A percentile compares a stretch with the other conserved stretches of the same genome.
phyloP scores from a whole-genome alignment of 2,888 invertebrate genomes.

The Pantelozetes paolii region DNA sequence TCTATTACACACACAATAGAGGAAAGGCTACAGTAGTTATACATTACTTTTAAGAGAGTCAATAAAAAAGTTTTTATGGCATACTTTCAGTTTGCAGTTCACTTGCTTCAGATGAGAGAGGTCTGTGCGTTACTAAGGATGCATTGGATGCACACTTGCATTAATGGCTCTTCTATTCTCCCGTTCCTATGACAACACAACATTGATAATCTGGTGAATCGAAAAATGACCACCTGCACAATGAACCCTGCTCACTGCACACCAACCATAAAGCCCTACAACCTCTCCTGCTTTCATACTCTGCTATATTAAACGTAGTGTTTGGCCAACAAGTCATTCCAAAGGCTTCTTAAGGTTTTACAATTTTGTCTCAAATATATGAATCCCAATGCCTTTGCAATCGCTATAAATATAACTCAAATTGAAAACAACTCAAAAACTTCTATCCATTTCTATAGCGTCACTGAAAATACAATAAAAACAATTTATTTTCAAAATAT shows the following conservation, averaged over 20 bases:
- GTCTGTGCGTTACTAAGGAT: conserved; percentile 14
- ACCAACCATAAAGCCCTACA: background rate
- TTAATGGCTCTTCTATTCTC: conserved; percentile 12
- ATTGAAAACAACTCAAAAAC: background rate
- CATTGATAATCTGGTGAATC: background rate
- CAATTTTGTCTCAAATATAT: background rate
- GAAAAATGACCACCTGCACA: conserved; percentile 2
- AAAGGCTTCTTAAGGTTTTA: background rate
- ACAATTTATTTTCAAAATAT: too few species aligned
- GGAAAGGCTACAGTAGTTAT: conserved; percentile 1
- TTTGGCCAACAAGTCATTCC: background rate
- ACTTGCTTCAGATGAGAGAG: background rate
- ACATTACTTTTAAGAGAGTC: conserved; percentile 15
- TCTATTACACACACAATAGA: background rate
- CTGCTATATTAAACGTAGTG: background rate
- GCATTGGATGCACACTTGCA: conserved; percentile 1
- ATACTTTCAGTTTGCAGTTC: background rate
- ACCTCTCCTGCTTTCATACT: background rate
- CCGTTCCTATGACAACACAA: background rate
- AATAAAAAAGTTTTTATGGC: conserved; percentile 8
- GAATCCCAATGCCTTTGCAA: background rate
- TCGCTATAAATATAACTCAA: background rate
- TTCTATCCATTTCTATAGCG: too few species aligned
- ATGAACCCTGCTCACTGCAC: background rate
- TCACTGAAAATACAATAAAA: too few species aligned